Conservation (phyloP, 2,113 vertebrate genomes). For the Ascaphus truei region DNA sequence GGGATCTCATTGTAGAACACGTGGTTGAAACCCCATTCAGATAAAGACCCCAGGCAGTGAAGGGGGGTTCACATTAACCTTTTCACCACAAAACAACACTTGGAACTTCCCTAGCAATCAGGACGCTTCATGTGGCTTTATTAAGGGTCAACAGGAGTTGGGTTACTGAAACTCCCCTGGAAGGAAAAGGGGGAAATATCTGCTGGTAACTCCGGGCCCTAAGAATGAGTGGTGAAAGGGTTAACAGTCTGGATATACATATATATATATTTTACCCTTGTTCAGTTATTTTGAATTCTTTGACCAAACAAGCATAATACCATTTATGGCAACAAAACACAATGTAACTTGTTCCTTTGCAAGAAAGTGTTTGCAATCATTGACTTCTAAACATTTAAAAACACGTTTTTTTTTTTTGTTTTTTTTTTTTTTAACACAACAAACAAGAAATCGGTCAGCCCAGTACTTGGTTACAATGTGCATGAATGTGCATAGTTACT, state of each 20-base stretch:
- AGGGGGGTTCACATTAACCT: background rate
- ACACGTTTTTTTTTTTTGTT: background rate
- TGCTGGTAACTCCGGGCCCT: constrained; percentile 21
- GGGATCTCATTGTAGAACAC: background rate
- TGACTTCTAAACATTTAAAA: constrained; percentile 74
- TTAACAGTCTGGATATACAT: constrained; percentile 8
- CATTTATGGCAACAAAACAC: constrained; percentile 81
- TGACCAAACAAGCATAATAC: constrained; percentile 79
- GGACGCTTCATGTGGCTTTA: too few species aligned
- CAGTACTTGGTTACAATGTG: constrained; percentile 89
- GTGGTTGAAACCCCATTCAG: background rate
- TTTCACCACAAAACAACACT: constrained; percentile 22
- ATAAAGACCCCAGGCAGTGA: background rate
- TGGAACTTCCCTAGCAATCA: too few species aligned
- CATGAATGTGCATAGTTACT: constrained; percentile 66
- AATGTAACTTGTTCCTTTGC: constrained; percentile 73
- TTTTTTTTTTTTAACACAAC: constrained; percentile 64
- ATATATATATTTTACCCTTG: constrained; percentile 64
- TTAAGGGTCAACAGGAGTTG: too few species aligned
- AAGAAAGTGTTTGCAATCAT: constrained; percentile 63
- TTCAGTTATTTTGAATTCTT: constrained; percentile 53
- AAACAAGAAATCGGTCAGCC: constrained; percentile 73
- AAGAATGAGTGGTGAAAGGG: background rate
- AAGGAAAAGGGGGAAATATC: background rate
- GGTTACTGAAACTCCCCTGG: background rate